Base-by-base conservation (phyloP, 2,888 invertebrate genomes). In the Phania funesta region DNA sequence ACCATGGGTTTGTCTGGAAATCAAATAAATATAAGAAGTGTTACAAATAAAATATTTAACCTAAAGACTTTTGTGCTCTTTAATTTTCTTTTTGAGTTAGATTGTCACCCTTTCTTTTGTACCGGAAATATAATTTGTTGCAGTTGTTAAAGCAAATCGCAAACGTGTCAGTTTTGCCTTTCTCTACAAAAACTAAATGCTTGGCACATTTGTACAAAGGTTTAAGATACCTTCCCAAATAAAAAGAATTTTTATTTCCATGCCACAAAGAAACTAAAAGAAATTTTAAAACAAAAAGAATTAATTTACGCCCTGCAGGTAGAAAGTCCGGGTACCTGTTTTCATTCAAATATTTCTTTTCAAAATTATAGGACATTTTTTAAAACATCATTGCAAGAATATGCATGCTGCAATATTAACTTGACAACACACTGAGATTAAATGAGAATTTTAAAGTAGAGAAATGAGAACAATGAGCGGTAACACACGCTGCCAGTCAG, bases 301-400 rank as follows among this genome's bases (percentile, higher is more conserved):
- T 50, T 22, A 60, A 52, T 67, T 44, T 44, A 26, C 20, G 44
- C 54, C 68, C 50, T 13, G 16, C 80, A 80, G 68, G 80, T 80
- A 80, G 68, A 80, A 75, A 70, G 74, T 75, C 38, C 13, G 9
- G 44, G 60, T 60, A 75, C 74, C 29, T 48, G 80, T 75, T 80
- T 76, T 41, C 13, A 29, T 56, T 38, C 24, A 58, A 64, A 54
- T 18, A 22, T 16, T 54, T 22, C 24, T 58, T 58, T 35, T 13
- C n/a, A 16, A 41, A 41, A 41, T 41, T 41, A 35, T 11, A 11
- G 22, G 32, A 50, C 6, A 44, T 48, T 50, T 38, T 44, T 7
- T 56, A 7, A 3, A 26, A 26, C 20, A 18, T 1, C 44, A 44
- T 1, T 2, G 5, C 13, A 50, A 22, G 4, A 46, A 70, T 13